Evolutionary conservation across 2,797 vertebrate species (phyloP).

Genomic region (Nannoperca australis): DNA sequence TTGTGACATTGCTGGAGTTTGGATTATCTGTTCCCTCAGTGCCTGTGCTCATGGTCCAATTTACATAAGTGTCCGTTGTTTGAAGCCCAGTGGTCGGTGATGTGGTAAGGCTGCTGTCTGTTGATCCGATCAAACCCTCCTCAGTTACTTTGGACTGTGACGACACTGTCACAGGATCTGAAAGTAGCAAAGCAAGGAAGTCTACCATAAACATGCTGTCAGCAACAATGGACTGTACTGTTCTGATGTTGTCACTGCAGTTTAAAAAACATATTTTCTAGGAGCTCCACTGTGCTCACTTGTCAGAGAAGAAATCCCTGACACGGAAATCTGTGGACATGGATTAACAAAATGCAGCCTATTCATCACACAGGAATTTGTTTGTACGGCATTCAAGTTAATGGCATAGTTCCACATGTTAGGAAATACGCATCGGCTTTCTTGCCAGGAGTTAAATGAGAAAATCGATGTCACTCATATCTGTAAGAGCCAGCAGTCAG

Average conservation of each 20-base stretch:
- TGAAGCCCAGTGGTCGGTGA: not conserved
- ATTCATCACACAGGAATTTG: not conserved
- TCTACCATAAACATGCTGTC: not conserved
- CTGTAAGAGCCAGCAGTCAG: not conserved
- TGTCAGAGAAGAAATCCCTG: slow-evolving; percentile 5
- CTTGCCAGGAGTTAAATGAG: not conserved
- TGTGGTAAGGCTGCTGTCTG: slow-evolving; percentile 16
- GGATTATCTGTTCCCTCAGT: not conserved
- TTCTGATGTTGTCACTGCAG: slow-evolving; percentile 9
- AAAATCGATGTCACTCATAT: not conserved
- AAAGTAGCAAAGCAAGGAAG: slow-evolving; percentile 3
- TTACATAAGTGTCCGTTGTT: not conserved
- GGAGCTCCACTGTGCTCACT: not conserved
- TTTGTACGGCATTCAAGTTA: not conserved
- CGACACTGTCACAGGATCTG: slow-evolving; percentile 42
- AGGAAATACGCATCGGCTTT: not conserved
- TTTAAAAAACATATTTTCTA: not conserved
- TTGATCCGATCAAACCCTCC: slow-evolving; percentile 4
- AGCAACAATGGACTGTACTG: not conserved
- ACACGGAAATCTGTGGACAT: slow-evolving; percentile 5
- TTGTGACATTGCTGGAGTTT: not conserved
- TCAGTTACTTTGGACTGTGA: slow-evolving; percentile 1
- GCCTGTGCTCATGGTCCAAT: not conserved
- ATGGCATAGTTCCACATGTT: not conserved
- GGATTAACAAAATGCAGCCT: not conserved